Evolutionary conservation across 1,140 invertebrate genomes (phyloP), one percentile per base, ranked within the genome.

Genomic region (Bombus confusus): DNA sequence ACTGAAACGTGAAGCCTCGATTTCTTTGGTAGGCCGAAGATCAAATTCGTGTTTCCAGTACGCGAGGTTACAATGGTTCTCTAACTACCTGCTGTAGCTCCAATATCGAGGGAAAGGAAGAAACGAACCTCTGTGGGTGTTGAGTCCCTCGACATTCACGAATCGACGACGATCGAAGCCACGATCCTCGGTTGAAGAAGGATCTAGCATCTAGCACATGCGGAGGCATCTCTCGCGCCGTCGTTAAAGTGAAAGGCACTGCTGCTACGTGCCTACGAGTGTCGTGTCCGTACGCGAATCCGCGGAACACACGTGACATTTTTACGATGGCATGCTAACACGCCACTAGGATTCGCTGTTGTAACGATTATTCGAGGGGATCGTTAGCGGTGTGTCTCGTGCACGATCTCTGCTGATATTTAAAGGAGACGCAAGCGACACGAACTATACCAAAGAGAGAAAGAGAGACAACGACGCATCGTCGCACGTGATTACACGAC

Each of bases 301-400:
- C 78, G 18, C 71, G 62, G 79, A 41, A 39, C 59, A 66, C 84
- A 22, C 83, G 83, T 85, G 83, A 85, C 83, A 85, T 85, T 80
- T 85, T 85, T 85, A 85, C 78, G 37, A 85, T 81, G 83, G 25
- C 83, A 41, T 37, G 41, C 37, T 77, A 68, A 83, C 62, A 28
- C 28, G 62, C 28, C n/a, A 34, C 34, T n/a, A 71, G 68, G 39
- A 72, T 71, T 57, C 37, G 31, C 71, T 62, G 52, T 62, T 59
- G n/a, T 62, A 39, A 81, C 74, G 75, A 79, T 78, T 64, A 52
- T 71, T 43, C 37, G 37, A 64, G 15, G 73, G 52, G 52, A 76
- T 76, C 52, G 74, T 37, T 76, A 28, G 72, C 41, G n/a, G 41
- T 13, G 43, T 66, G 52, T 39, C 59, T 47, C 34, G 25, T 18